Percentiles rank a stretch among this genome's conserved stretches.
These are phyloP conservation scores for Magallana gigas DNA, from an alignment of 1,140 invertebrate genomes.

Conservation along the genomic window DNA sequence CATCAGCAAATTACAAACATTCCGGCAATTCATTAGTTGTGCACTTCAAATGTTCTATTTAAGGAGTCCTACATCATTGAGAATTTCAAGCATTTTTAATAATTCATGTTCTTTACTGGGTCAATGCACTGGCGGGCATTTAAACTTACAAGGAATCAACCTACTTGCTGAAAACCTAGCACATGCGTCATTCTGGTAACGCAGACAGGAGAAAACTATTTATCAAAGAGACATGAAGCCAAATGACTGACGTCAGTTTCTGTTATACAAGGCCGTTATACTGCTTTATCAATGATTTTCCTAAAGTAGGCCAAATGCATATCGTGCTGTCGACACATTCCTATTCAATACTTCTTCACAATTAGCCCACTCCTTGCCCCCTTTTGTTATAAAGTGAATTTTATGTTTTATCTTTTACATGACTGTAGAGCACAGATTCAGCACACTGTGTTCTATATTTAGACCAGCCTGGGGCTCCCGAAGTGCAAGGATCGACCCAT, in stretches of 20 bases:
- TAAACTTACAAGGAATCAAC: background rate
- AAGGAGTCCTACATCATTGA: slow-evolving; percentile 35
- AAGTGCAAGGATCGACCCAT: slow-evolving; percentile 20
- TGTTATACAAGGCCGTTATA: background rate
- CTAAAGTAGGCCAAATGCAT: background rate
- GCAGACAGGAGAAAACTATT: background rate
- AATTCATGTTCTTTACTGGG: slow-evolving; percentile 19
- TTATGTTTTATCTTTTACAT: background rate
- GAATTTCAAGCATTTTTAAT: slow-evolving; percentile 28
- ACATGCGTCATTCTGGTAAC: slow-evolving; percentile 6
- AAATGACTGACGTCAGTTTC: slow-evolving; percentile 27
- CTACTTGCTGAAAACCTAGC: background rate
- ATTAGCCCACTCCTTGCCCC: background rate
- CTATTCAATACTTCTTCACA: background rate
- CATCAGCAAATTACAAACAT: slow-evolving; percentile 21
- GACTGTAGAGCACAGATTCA: background rate
- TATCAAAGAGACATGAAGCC: slow-evolving; percentile 30
- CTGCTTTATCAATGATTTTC: background rate
- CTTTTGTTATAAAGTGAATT: background rate
- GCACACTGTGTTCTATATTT: slow-evolving; percentile 3
- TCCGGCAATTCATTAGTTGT: background rate
- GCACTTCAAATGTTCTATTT: slow-evolving; percentile 29
- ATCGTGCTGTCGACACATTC: background rate
- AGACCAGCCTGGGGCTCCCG: background rate
- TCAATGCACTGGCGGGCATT: background rate